These are phyloP conservation scores for Rhinichthys klamathensis DNA, from an alignment of 2,113 vertebrate species.

Conservation along the genomic window DNA sequence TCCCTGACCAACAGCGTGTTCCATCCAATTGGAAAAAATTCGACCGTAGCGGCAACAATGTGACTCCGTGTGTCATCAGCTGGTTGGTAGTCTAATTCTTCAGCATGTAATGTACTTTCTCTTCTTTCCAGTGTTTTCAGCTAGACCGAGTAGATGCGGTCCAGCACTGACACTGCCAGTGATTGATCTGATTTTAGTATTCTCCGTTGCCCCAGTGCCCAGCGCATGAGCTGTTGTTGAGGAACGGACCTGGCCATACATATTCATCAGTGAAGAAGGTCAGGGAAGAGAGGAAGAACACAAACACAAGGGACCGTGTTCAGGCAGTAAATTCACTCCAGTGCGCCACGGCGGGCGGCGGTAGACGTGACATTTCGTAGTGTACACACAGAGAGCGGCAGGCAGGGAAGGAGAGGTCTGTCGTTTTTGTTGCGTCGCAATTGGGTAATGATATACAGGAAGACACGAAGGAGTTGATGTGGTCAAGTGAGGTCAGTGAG, in stretches of 20 bases:
- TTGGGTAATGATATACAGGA: slow-evolving; percentile 40
- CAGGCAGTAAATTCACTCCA: slow-evolving; percentile 45
- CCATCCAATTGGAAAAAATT: slow-evolving; percentile 37
- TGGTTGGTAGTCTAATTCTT: slow-evolving; percentile 24
- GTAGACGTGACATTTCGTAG: slow-evolving; percentile 55
- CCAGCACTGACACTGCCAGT: slow-evolving; percentile 5
- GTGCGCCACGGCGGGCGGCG: background rate
- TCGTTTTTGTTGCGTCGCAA: slow-evolving; percentile 21
- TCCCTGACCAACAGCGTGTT: slow-evolving; percentile 13
- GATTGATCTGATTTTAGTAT: slow-evolving; percentile 56
- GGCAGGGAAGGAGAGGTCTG: slow-evolving; percentile 8
- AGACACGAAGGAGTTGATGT: slow-evolving; percentile 30
- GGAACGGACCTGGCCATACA: slow-evolving; percentile 50
- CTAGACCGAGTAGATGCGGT: slow-evolving; percentile 17
- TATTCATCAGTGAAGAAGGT: slow-evolving; percentile 62
- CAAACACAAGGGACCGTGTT: slow-evolving; percentile 40
- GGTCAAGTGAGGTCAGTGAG: slow-evolving; percentile 39
- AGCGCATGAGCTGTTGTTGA: slow-evolving; percentile 15
- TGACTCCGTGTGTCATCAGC: slow-evolving; percentile 38
- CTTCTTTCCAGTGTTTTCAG: background rate
- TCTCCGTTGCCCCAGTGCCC: slow-evolving; percentile 27
- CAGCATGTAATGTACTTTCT: slow-evolving; percentile 18
- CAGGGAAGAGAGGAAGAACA: slow-evolving; percentile 41
- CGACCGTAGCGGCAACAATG: slow-evolving; percentile 36
- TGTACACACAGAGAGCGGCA: background rate